phyloP scores from a whole-genome alignment of 1,140 invertebrate genomes.

The Philopotamus ludificatus region DNA sequence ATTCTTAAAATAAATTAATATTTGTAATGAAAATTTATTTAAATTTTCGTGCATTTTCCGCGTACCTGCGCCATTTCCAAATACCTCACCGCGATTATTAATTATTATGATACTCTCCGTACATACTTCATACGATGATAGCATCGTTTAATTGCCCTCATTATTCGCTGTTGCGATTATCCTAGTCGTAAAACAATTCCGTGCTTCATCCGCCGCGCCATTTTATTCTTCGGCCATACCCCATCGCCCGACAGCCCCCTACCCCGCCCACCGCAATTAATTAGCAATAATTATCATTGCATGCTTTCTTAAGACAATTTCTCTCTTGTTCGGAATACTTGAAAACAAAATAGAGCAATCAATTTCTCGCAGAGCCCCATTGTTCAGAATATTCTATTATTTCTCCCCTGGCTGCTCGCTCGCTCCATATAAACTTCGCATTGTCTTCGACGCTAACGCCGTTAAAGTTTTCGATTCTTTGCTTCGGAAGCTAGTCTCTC shows the following conservation, averaged over 20 bases:
- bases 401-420: too few relatives aligned
- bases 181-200: not conserved
- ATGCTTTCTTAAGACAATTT: constrained; percentile 15
- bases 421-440: not conserved
- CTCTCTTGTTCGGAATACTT: constrained; percentile 13
- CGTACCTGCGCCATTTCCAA: too few relatives aligned
- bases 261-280: not conserved
- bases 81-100: too few relatives aligned
- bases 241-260: not conserved
- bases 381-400: constrained; percentile 1
- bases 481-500: not conserved
- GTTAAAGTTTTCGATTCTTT: not conserved
- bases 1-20: too few relatives aligned
- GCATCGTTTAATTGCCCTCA: too few relatives aligned
- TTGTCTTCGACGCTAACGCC: not conserved
- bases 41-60: too few relatives aligned
- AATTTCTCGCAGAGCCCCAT: constrained; percentile 11
- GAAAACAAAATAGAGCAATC: constrained; percentile 21
- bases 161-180: too few relatives aligned
- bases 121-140: too few relatives aligned
- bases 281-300: constrained; percentile 14
- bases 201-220: not conserved
- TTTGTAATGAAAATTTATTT: too few relatives aligned
- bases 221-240: not conserved
- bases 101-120: too few relatives aligned